These are phyloP conservation scores for Trilocha varians DNA, from an alignment of 2,888 invertebrate genomes.

Conservation along the genomic window DNA sequence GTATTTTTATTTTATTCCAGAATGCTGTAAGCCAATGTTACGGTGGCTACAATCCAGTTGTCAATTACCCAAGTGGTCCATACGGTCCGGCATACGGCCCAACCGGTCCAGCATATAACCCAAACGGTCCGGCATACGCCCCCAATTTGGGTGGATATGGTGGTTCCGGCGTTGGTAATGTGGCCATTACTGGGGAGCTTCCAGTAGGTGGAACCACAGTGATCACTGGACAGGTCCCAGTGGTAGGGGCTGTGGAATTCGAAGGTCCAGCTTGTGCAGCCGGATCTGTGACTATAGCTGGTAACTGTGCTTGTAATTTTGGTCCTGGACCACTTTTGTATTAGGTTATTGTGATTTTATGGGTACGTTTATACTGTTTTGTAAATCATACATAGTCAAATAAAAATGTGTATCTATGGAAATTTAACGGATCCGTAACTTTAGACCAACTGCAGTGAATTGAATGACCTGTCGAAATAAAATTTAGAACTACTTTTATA, in stretches of 20 bases:
- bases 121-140: conserved; percentile 6
- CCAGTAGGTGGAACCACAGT: conserved; percentile 19
- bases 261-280: conserved; percentile 24
- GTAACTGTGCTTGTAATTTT: conserved; percentile 24
- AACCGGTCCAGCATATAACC: conserved; percentile 6
- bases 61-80: conserved; percentile 10
- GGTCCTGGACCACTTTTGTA: background rate
- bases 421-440: too few species aligned
- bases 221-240: conserved; percentile 21
- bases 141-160: conserved; percentile 16
- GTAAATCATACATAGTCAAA: too few species aligned
- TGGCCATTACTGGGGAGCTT: conserved; percentile 19
- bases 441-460: too few species aligned
- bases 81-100: conserved; percentile 14
- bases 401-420: too few species aligned
- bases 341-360: too few species aligned
- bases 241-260: conserved; percentile 23
- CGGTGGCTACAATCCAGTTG: conserved; percentile 6
- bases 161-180: conserved; percentile 8
- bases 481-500: too few species aligned
- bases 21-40: background rate
- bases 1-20: background rate
- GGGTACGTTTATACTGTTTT: too few species aligned
- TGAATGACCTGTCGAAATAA: too few species aligned
- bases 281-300: conserved; percentile 25